Evolutionary conservation across 2,888 invertebrate species (phyloP), one percentile per base, ranked within the genome.

Genomic region (Zaprionus obscuricornis): DNA sequence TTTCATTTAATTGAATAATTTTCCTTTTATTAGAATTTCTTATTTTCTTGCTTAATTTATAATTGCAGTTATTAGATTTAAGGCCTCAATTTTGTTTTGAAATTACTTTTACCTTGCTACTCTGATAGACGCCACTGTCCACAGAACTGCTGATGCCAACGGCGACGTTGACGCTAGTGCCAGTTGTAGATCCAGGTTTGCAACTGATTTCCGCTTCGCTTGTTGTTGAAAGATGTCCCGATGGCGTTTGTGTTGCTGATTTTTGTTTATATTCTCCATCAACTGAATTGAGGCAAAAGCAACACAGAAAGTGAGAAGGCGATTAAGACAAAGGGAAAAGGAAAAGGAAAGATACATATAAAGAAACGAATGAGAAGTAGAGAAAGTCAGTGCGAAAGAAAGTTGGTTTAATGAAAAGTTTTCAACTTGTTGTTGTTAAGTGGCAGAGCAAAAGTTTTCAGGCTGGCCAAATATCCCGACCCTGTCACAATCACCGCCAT

Each of bases 241-340:
- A 92, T 60, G 94, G 94, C 72, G 94, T 94, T 89, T 93, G 93
- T 74, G 92, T 93, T 84, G 93, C 93, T 86, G 94, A 93, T 85
- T 93, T 93, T 87, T 94, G 91, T 91, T 94, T 94, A 90, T 94
- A 94, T 91, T 94, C 94, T 72, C 94, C 94, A 91, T 94, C 94
- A 67, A 88, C 89, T 89, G 64, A 57, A 60, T 55, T 59, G 59
- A 29, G 36, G 43, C 13, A 24, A 47, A 40, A 34, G 20, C 31
- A 37, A 29, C 33, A 8, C 8, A 33, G 20, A 24, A 26, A 47
- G 1, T 20, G 11, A 33, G 11, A 22, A 14, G 13, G 29, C n/a
- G 16, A 22, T 16, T 22, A 7, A 45, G 18, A 27, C 10, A 26
- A 10, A 13, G 2, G 20, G 5, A 42, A 13, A 42, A 8, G 8